Base-by-base conservation (phyloP, 2,797 vertebrate genomes). In the Anabacerthia variegaticeps region DNA sequence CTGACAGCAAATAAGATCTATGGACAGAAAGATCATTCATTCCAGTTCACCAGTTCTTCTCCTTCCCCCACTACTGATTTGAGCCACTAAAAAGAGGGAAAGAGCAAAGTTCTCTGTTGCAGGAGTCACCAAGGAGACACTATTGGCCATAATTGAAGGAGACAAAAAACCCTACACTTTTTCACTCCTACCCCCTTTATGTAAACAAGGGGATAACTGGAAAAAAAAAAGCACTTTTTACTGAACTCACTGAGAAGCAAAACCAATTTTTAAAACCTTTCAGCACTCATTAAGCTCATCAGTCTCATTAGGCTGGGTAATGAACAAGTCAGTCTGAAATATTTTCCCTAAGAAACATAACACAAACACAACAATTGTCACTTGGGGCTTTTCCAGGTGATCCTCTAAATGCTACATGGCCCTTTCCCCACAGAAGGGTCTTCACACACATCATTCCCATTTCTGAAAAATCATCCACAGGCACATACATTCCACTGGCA, bases 131-230 rank as follows among this genome's bases (percentile, higher is more conserved):
- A 54, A 30, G 27, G 24, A 43, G 14, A 72, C 18, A 37, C 1
- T 2, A 39, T 23, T 83, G 30, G 7, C 12, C 16, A 27, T 7
- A 49, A 74, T 18, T 28, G 10, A 77, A 78, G 24, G 3, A 81
- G 8, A 41, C 18, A 12, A 16, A 18, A 6, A 34, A 8, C 3
- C 0, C 6, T 17, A 11, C 11, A 44, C 8, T 6, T 68, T 63
- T 89, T 52, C 43, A 56, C 4, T 58, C 24, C 11, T 5, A 56
- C 43, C 37, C 14, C 55, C 32, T 48, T 36, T 19, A 61, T 6
- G 1, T 36, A 71, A 86, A 80, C 1, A 8, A 59, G 14, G 20
- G 17, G 83, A 23, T 20, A 63, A 77, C 3, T 46, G 27, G 17
- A 36, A 5, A 59, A 73, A 5, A 59, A 73, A 78, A 59, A 17